Percentiles rank a stretch among this genome's conserved stretches.
phyloP scores from a whole-genome alignment of 2,888 invertebrate genomes.

The Amiota communis region DNA sequence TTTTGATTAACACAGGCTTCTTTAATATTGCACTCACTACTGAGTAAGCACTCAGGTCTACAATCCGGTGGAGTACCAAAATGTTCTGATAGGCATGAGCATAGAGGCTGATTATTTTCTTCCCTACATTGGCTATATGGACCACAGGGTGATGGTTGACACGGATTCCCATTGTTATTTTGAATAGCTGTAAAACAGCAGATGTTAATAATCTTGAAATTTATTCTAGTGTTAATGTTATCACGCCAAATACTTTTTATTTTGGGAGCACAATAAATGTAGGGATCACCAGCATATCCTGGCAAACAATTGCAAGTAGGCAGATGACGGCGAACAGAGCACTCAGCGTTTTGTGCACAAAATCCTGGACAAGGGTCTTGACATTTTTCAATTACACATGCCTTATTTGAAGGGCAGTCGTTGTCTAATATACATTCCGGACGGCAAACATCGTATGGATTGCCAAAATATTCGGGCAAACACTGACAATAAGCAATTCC shows the following conservation, averaged over 20 bases:
- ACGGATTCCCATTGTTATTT: constrained; percentile 68
- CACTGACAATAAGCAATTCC: constrained; percentile 83
- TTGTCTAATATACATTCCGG: constrained; percentile 83
- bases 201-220: background rate
- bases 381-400: constrained; percentile 83
- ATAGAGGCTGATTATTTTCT: constrained; percentile 80
- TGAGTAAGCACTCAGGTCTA: constrained; percentile 79
- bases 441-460: constrained; percentile 84
- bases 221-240: background rate
- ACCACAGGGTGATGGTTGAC: constrained; percentile 80
- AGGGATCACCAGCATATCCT: constrained; percentile 85
- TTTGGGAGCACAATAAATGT: constrained; percentile 76
- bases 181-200: constrained; percentile 47
- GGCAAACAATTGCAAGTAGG: constrained; percentile 80
- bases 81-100: constrained; percentile 79
- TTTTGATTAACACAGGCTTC: constrained; percentile 81
- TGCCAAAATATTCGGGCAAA: constrained; percentile 81
- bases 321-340: constrained; percentile 82
- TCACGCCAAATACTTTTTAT: constrained; percentile 74
- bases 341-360: constrained; percentile 83
- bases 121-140: constrained; percentile 85
- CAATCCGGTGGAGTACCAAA: constrained; percentile 84
- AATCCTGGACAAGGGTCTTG: constrained; percentile 85
- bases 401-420: constrained; percentile 81
- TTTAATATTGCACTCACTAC: constrained; percentile 79